Base-by-base conservation (phyloP, 2,797 vertebrate species). In the Gallinago solitaria region DNA sequence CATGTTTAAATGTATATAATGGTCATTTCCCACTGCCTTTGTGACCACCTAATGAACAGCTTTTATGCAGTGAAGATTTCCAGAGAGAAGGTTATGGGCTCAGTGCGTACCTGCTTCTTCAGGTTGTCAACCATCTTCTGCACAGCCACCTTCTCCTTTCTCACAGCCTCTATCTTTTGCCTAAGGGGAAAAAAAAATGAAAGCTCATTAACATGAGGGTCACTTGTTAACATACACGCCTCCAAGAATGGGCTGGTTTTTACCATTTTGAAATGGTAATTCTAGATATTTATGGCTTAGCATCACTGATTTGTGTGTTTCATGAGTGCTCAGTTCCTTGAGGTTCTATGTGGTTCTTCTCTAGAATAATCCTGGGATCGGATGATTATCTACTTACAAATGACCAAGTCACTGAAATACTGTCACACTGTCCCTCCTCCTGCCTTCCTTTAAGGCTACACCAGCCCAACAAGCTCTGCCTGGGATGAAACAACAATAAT, bases 101-200 rank as follows among this genome's bases (percentile, higher is more conserved):
- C 30, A 61, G 73, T 33, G 16, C 54, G 73, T 95, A 99, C 99
- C 98, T 99, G 98, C 91, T 98, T 98, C 85, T 98, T 98, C 82
- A 99, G 97, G 93, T 94, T 98, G 85, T 99, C 98, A 8, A 98
- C 98, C 69, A 98, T 97, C 94, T 98, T 98, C 76, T 99, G 98
- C 85, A 98, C 97, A 19, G 97, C 75, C 59, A 95, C 92, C 35
- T 99, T 99, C 94, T 99, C 99, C 59, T 98, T 98, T 61, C 97
- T 98, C 51, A 99, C 94, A 16, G 98, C 96, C 88, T 99, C 98
- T 96, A 98, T 95, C 88, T 99, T 98, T 90, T 98, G 97, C 93
- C 99, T 99, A 33, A 86, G 85, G 65, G 35, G 14, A 41, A 41
- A 41, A 87, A 41, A 39, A 39, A 39, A 89, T 3, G 21, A 80